A percentile compares a stretch with the other conserved stretches of the same genome.
These are phyloP conservation scores for Peromyscus maniculatus DNA, from an alignment of 2,113 vertebrate genomes.

Conservation along the genomic window DNA sequence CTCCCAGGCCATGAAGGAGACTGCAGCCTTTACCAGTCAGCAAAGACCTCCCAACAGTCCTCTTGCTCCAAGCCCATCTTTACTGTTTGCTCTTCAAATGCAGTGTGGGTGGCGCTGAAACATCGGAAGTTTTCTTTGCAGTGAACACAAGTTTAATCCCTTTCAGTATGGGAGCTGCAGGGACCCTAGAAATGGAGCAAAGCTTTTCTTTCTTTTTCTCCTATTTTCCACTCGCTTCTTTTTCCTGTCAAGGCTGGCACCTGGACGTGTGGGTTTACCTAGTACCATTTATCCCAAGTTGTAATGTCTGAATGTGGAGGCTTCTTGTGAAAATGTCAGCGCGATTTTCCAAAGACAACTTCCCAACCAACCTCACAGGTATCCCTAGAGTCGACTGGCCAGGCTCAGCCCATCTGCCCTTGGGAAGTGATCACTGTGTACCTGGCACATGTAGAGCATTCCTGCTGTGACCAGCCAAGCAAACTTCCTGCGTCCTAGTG, in stretches of 20 bases:
- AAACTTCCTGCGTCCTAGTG: background rate
- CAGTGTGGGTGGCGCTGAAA: background rate
- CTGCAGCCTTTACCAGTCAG: background rate
- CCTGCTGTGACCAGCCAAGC: background rate
- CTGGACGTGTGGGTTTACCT: background rate
- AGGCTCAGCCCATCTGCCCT: background rate
- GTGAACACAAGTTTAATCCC: background rate
- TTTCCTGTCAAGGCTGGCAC: background rate
- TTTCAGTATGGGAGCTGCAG: background rate
- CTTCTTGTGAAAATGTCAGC: background rate
- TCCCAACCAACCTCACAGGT: background rate
- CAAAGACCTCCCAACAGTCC: background rate
- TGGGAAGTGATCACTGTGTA: background rate
- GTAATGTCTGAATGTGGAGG: background rate
- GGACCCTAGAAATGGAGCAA: background rate
- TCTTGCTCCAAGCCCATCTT: slow-evolving; percentile 3
- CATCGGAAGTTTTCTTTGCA: slow-evolving; percentile 19
- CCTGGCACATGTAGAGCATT: background rate
- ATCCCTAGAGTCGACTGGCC: background rate
- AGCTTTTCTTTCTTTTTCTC: background rate
- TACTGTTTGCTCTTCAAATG: slow-evolving; percentile 20
- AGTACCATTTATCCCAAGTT: background rate
- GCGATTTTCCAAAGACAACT: background rate
- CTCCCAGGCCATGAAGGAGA: background rate
- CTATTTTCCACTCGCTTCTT: background rate